Evolutionary conservation across 2,797 vertebrate species (phyloP), one percentile per base, ranked within the genome.

Genomic region (Acanthis flammea): DNA sequence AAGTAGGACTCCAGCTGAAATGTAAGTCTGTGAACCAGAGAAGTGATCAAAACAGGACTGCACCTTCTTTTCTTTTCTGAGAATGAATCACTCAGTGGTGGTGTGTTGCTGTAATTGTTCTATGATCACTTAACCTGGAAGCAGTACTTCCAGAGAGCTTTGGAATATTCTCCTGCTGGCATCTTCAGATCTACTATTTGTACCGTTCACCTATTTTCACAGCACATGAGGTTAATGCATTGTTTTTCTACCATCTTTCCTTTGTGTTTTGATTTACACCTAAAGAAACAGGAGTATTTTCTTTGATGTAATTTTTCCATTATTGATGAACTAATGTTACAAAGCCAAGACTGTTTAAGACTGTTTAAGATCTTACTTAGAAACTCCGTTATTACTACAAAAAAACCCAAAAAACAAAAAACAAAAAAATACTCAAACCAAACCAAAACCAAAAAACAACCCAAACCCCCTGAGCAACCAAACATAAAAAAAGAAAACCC

Each of bases 11-110:
- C 90, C 76, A 90, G 90, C 60, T 90, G 94, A 92, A 96, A 86
- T 27, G 3, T 45, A 77, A 70, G 63, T n/a, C 72, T 92, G 58
- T 60, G 62, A 95, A 80, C 54, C 37, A 62, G 50, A 87, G 72
- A 72, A 94, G 41, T 88, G 94, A 95, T 96, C 92, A 89, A 94
- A 96, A 90, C 63, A 70, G 50, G 54, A n/a, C 83, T 85, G 41
- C 84, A 48, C 81, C 47, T 86, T 91, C 73, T 21, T 77, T 74
- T 73, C 61, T 67, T 66, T 68, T 4, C 77, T 76, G 67, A 37
- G 67, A 87, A 90, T 92, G 91, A 87, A 86, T 95, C 80, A 57
- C 77, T 66, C 65, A 35, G 77, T 63, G 44, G 68, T 65, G 35
- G 39, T 65, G 72, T 85, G 65, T 93, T 89, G 67, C 86, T 78